phyloP scores from a whole-genome alignment of 2,797 vertebrate species.

The Oreortyx pictus region DNA sequence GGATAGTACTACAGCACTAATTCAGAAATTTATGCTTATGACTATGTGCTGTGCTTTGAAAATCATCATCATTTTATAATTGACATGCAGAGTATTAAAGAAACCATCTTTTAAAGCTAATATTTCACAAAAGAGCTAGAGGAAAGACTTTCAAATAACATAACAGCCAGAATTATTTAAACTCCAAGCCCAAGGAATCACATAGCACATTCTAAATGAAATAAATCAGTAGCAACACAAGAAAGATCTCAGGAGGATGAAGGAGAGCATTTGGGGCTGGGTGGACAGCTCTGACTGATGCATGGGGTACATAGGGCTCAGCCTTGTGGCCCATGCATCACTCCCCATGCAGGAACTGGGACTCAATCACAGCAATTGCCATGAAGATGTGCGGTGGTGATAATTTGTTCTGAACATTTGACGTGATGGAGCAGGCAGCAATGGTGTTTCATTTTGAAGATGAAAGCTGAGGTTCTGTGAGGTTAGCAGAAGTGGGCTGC shows the following conservation, averaged over 20 bases:
- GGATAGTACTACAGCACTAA: not conserved
- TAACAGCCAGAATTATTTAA: not conserved
- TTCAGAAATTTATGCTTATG: not conserved
- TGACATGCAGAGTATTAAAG: not conserved
- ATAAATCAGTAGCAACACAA: not conserved
- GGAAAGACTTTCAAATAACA: not conserved
- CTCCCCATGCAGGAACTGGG: fast-evolving
- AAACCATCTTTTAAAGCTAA: not conserved
- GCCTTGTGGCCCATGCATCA: fast-evolving
- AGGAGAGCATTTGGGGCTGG: not conserved
- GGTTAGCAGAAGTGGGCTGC: not conserved
- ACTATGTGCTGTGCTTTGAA: not conserved
- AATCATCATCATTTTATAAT: not conserved
- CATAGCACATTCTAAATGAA: not conserved
- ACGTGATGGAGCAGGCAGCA: not conserved
- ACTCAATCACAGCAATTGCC: not conserved
- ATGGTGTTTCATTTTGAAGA: not conserved
- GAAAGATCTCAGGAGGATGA: not conserved
- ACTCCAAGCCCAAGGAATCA: not conserved
- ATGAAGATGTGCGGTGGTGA: fast-evolving
- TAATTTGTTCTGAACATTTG: not conserved
- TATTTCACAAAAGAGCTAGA: not conserved
- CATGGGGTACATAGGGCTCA: not conserved
- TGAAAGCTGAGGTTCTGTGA: fast-evolving
- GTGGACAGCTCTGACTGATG: not conserved